These are phyloP conservation scores for Tyrophagus putrescentiae DNA, from an alignment of 1,140 invertebrate species.

Conservation along the genomic window DNA sequence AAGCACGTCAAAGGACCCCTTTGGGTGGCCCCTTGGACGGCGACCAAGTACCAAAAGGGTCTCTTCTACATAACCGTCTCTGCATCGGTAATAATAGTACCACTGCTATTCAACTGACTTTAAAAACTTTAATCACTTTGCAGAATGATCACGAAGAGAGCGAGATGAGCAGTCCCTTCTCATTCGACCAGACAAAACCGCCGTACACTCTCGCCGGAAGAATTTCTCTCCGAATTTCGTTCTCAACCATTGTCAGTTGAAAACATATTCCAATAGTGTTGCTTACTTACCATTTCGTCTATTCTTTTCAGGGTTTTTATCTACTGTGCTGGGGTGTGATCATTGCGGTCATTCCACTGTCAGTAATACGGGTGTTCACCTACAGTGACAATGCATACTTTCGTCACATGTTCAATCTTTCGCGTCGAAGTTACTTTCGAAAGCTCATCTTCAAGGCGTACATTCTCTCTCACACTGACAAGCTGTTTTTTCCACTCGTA, in stretches of 20 bases:
- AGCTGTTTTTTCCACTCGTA: conserved; percentile 55
- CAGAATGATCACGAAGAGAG: conserved; percentile 38
- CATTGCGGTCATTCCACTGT: conserved; percentile 48
- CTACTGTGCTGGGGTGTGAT: not conserved
- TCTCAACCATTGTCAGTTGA: conserved; percentile 5
- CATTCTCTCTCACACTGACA: conserved; percentile 53
- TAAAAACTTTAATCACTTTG: conserved; percentile 28
- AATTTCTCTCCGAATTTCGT: conserved; percentile 19
- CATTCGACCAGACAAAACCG: conserved; percentile 51
- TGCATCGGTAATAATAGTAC: conserved; percentile 23
- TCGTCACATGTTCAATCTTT: conserved; percentile 37
- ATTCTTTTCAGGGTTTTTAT: not conserved
- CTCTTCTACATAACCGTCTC: conserved; percentile 46
- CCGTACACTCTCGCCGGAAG: conserved; percentile 49
- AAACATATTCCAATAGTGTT: not conserved
- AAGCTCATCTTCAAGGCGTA: conserved; percentile 43
- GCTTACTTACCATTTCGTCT: not conserved
- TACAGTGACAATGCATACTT: conserved; percentile 34
- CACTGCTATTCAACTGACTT: not conserved
- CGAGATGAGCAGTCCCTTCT: conserved; percentile 51
- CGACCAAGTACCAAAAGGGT: conserved; percentile 46
- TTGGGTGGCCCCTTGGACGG: conserved; percentile 54
- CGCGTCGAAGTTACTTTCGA: conserved; percentile 30
- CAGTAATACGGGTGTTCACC: conserved; percentile 42
- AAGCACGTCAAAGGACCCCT: conserved; percentile 45